Percentiles rank a stretch among this genome's conserved stretches.
Evolutionary conservation across 2,797 vertebrate species (phyloP).

Genomic region (Pelobates cultripes): DNA sequence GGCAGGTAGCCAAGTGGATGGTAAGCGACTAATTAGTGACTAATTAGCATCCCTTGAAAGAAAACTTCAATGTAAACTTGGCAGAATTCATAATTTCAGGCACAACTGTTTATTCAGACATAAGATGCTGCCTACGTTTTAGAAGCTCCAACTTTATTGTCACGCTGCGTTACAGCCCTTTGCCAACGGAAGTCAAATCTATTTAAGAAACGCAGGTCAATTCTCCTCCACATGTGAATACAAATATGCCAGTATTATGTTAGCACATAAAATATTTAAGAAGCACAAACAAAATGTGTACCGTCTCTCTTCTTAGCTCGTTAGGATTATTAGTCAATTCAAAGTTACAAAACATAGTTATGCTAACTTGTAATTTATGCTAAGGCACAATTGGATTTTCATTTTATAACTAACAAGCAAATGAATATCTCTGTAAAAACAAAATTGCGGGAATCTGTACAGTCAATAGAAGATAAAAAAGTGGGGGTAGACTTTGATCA

Average conservation of each 20-base stretch:
- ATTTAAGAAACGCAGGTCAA: constrained; percentile 31
- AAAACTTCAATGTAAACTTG: constrained; percentile 39
- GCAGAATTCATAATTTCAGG: constrained; percentile 41
- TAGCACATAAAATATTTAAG: constrained; percentile 13
- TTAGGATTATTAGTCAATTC: background rate
- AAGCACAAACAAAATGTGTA: constrained; percentile 6
- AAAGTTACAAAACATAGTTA: background rate
- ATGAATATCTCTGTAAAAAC: background rate
- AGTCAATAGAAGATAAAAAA: background rate
- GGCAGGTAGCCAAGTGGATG: constrained; percentile 41
- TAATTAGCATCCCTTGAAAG: constrained; percentile 49
- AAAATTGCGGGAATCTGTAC: background rate
- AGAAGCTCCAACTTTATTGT: constrained; percentile 10
- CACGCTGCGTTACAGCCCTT: constrained; percentile 23
- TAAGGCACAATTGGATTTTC: background rate
- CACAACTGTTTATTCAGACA: constrained; percentile 35
- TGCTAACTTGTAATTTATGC: background rate
- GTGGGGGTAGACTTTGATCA: background rate
- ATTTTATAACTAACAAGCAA: background rate
- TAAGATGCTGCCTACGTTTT: constrained; percentile 23
- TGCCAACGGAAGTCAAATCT: constrained; percentile 10
- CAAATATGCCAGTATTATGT: constrained; percentile 22
- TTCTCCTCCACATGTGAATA: constrained; percentile 16
- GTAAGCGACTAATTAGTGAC: constrained; percentile 42
- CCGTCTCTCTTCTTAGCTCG: background rate